phyloP scores from a whole-genome alignment of 2,888 invertebrate species.

The Tetramorium bicarinatum region DNA sequence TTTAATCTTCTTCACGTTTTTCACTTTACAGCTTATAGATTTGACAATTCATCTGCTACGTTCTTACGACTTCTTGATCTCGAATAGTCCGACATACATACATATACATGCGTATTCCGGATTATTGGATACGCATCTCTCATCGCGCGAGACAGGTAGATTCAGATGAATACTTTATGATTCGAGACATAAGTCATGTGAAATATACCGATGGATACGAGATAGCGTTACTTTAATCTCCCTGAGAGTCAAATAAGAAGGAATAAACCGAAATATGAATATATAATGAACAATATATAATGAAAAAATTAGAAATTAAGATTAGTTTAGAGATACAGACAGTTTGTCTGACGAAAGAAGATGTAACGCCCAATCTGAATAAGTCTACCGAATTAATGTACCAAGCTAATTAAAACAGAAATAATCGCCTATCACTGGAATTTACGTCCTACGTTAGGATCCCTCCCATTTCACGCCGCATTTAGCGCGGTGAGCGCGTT shows the following conservation, averaged over 20 bases:
- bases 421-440: background rate
- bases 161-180: background rate
- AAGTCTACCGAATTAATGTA: background rate
- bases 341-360: background rate
- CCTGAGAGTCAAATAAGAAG: background rate
- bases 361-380: background rate
- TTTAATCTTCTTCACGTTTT: background rate
- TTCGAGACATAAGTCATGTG: background rate
- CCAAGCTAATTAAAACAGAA: background rate
- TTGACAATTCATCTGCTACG: background rate
- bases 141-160: background rate
- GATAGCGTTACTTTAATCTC: constrained; percentile 13
- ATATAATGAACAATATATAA: background rate
- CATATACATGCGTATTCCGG: background rate
- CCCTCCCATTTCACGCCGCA: constrained; percentile 12
- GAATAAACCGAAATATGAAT: background rate
- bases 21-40: background rate
- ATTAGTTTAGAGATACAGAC: background rate
- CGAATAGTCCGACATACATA: background rate
- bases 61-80: background rate
- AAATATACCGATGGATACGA: background rate
- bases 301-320: constrained; percentile 18
- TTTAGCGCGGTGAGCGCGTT: background rate
- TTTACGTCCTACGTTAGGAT: constrained; percentile 7
- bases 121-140: background rate